Base-by-base conservation (phyloP, 2,113 vertebrate genomes). In the Oostethus manadensis region DNA sequence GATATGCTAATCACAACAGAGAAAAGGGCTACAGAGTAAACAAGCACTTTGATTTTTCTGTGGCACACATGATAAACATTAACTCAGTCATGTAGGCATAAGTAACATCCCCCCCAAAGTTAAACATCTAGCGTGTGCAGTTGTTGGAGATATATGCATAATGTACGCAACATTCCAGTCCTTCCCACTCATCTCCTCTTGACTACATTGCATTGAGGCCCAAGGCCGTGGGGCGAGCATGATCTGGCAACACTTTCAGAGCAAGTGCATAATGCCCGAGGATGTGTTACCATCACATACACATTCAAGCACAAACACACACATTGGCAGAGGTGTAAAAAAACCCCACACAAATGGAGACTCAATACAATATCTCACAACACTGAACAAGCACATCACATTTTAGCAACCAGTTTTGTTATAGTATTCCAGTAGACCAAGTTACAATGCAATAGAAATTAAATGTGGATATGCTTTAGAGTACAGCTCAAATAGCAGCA, bases 1-100 rank as follows among this genome's bases (percentile, higher is more conserved):
- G 93, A 96, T 93, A 95, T 94, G 90, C 90, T 93, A 95, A 95
- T 95, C 80, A 81, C 86, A 81, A 68, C 86, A 88, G 76, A 89
- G 74, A 78, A 47, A 72, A 53, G 53, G 77, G 82, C 89, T 85
- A 87, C 75, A 70, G 90, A 87, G 87, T 91, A 93, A 94, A 92
- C 88, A 91, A 91, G 88, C 84, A 87, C 84, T 88, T 91, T 90
- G 88, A 92, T 90, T 92, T 87, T 74, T 58, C 78, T 80, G 83
- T 65, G 75, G 79, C 81, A 90, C 88, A 89, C 88, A 80, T 89
- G 89, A 93, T 90, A 94, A 71, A 92, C 88, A 94, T 93, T 92
- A 91, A 75, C 84, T 86, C 60, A 50, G 71, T 78, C 70, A 56
- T 62, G 61, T 63, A 82, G 59, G 70, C 70, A 80, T 77, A 53